Evolutionary conservation across 2,797 vertebrate genomes (phyloP), one percentile per base, ranked within the genome.

Genomic region (Denticeps clupeoides): DNA sequence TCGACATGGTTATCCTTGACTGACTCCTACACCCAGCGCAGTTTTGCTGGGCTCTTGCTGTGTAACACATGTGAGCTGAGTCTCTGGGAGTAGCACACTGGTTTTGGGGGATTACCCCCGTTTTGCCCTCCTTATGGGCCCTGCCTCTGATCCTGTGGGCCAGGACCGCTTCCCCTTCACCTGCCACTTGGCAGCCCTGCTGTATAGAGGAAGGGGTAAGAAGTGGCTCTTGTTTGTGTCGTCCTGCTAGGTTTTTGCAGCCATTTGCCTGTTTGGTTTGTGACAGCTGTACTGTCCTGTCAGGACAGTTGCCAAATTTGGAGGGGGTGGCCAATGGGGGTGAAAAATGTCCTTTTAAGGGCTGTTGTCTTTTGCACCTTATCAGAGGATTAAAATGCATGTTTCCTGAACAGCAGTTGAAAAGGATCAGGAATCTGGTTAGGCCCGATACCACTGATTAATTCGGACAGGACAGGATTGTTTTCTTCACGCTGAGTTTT

Each of bases 211-310:
- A n/a, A n/a, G n/a, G n/a, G n/a, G n/a, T n/a, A n/a, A n/a, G n/a
- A n/a, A n/a, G n/a, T n/a, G n/a, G n/a, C n/a, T n/a, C n/a, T n/a
- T n/a, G n/a, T n/a, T n/a, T n/a, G n/a, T n/a, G n/a, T n/a, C n/a
- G n/a, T n/a, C n/a, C n/a, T n/a, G n/a, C n/a, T n/a, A n/a, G n/a
- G 48, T 51, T 38, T 6, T 18, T 4, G 28, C 31, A 40, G 28
- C 55, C 66, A 65, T 68, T 66, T 68, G 62, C 58, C 44, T 40
- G 44, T 51, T 52, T 48, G 55, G 31, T 44, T 59, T 58, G 35
- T 62, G 67, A 64, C 56, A 58, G 54, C 45, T 53, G 64, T 58
- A 56, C 48, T 40, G 45, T 58, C 56, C 54, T 38, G 46, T 59
- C 57, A 46, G 37, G 40, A 26, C 19, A 38, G 4, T 50, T n/a